Percentiles rank a stretch among this genome's conserved stretches.
These are phyloP conservation scores for Apodemia mormo DNA, from an alignment of 2,888 invertebrate species.

Conservation along the genomic window DNA sequence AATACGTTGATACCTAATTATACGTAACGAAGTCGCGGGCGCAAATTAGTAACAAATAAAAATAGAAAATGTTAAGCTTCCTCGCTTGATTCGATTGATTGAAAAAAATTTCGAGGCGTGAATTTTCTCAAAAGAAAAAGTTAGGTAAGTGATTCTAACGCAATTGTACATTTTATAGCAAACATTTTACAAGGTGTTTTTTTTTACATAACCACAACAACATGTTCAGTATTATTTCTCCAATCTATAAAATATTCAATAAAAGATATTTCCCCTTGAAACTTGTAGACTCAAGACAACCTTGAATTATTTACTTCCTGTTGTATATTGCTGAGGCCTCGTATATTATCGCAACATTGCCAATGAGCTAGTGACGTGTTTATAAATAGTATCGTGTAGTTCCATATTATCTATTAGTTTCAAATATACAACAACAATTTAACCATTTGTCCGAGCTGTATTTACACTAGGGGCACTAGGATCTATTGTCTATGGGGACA, in stretches of 20 bases:
- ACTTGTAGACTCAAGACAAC: constrained; percentile 36
- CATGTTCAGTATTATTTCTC: constrained; percentile 11
- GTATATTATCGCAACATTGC: constrained; percentile 59
- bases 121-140: too few species aligned
- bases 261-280: constrained; percentile 28
- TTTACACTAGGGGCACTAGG: too few species aligned
- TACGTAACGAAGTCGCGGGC: too few species aligned
- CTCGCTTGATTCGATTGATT: too few species aligned
- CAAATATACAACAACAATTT: not conserved
- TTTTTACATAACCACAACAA: not conserved
- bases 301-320: constrained; percentile 69
- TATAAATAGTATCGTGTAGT: constrained; percentile 40
- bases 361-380: constrained; percentile 49
- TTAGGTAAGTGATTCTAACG: too few species aligned
- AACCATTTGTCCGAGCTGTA: too few species aligned
- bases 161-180: not conserved
- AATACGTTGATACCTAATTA: too few species aligned
- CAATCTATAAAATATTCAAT: constrained; percentile 17
- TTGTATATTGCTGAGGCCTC: constrained; percentile 69
- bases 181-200: not conserved
- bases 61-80: too few species aligned
- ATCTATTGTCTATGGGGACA: too few species aligned
- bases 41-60: too few species aligned
- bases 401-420: not conserved
- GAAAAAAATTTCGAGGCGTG: too few species aligned